Conservation (phyloP, 2,888 invertebrate species). For the Boloria euphrosyne region DNA sequence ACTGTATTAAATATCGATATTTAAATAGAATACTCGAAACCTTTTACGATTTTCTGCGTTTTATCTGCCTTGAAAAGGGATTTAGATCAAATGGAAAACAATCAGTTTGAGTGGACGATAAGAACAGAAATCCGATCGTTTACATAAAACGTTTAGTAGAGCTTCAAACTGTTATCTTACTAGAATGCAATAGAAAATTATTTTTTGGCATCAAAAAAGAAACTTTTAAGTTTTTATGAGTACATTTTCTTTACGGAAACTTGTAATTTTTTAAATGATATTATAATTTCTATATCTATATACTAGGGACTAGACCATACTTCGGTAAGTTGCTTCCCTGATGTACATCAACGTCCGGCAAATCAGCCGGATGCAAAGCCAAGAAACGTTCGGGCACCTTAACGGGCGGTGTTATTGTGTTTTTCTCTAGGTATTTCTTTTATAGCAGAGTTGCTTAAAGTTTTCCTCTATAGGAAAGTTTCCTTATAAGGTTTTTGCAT, state of each 20-base stretch:
- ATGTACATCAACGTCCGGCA: no score
- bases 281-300: no score
- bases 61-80: conserved; percentile 39
- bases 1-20: conserved; percentile 36
- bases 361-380: no score
- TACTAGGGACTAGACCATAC: no score
- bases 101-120: conserved; percentile 55
- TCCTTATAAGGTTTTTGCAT: no score
- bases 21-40: conserved; percentile 31
- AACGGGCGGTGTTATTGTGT: no score
- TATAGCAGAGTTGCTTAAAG: no score
- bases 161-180: conserved; percentile 20
- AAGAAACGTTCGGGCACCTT: no score
- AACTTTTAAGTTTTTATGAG: not conserved
- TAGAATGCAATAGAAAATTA: conserved; percentile 4
- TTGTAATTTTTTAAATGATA: no score
- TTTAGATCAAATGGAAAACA: conserved; percentile 52
- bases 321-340: no score
- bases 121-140: conserved; percentile 49
- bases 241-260: not conserved
- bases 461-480: no score
- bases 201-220: not conserved
- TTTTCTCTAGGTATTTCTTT: no score
- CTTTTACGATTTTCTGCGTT: conserved; percentile 36
- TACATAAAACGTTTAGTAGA: conserved; percentile 48